phyloP scores from a whole-genome alignment of 2,888 invertebrate genomes.

The Thymelicus acteon region DNA sequence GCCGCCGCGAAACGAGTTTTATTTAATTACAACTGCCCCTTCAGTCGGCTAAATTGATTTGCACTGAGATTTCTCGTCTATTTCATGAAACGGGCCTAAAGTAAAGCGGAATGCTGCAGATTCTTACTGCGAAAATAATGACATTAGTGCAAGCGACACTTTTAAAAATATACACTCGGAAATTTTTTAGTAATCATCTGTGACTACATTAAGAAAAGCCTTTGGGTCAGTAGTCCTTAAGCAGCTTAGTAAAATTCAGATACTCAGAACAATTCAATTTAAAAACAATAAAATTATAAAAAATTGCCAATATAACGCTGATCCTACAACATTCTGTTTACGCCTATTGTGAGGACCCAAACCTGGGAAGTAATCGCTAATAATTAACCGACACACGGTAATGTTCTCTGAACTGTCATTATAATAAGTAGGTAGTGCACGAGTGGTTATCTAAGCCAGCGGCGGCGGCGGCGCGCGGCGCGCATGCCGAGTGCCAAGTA shows the following conservation, averaged over 20 bases:
- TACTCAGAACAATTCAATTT: no score
- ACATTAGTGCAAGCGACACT: no score
- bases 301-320: no score
- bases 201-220: no score
- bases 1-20: slow-evolving; percentile 2
- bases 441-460: slow-evolving; percentile 25
- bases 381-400: not conserved
- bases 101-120: not conserved
- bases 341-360: no score
- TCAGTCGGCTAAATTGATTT: slow-evolving; percentile 12
- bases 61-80: slow-evolving; percentile 2
- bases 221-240: no score
- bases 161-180: no score
- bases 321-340: no score
- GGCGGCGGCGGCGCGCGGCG: not conserved
- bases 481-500: slow-evolving; percentile 24
- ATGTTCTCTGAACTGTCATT: slow-evolving; percentile 9
- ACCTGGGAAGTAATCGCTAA: not conserved
- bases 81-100: not conserved
- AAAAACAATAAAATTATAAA: no score
- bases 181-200: no score
- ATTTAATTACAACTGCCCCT: slow-evolving; percentile 15
- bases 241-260: no score
- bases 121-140: not conserved
- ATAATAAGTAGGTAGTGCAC: slow-evolving; percentile 21